Evolutionary conservation across 1,140 invertebrate genomes (phyloP).

Genomic region (Lasaia peninsularis): DNA sequence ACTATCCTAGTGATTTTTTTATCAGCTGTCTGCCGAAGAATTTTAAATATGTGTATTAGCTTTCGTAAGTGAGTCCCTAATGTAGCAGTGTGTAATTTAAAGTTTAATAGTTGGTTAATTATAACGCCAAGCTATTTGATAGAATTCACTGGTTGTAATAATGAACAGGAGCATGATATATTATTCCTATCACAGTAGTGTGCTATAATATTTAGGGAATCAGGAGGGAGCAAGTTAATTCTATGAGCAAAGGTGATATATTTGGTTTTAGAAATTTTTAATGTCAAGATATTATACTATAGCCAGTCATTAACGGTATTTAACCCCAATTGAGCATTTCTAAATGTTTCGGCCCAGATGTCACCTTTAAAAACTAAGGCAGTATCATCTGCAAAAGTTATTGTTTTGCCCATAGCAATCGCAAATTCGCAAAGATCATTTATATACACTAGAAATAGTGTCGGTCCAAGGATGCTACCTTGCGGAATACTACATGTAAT

Average conservation of each 20-base stretch:
- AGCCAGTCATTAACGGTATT: conserved; percentile 8
- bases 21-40: neutral
- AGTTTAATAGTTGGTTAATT: too few relatives aligned
- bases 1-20: neutral
- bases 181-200: neutral
- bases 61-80: too few relatives aligned
- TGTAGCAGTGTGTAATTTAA: too few relatives aligned
- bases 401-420: neutral
- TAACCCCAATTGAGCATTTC: conserved; percentile 4
- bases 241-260: conserved; percentile 11
- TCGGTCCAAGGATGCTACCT: too few relatives aligned
- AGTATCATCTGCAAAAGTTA: too few relatives aligned
- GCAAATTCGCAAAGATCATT: neutral
- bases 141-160: neutral
- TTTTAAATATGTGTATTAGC: too few relatives aligned
- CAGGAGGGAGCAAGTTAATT: neutral
- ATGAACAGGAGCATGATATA: neutral
- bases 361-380: conserved; percentile 10
- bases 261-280: conserved; percentile 17
- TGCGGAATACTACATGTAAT: conserved; percentile 4
- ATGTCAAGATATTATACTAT: conserved; percentile 9
- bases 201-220: neutral
- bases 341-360: conserved; percentile 3
- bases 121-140: too few relatives aligned
- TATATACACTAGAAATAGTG: too few relatives aligned